Evolutionary conservation across 2,113 vertebrate species (phyloP), one percentile per base, ranked within the genome.

Genomic region (Heptranchias perlo): DNA sequence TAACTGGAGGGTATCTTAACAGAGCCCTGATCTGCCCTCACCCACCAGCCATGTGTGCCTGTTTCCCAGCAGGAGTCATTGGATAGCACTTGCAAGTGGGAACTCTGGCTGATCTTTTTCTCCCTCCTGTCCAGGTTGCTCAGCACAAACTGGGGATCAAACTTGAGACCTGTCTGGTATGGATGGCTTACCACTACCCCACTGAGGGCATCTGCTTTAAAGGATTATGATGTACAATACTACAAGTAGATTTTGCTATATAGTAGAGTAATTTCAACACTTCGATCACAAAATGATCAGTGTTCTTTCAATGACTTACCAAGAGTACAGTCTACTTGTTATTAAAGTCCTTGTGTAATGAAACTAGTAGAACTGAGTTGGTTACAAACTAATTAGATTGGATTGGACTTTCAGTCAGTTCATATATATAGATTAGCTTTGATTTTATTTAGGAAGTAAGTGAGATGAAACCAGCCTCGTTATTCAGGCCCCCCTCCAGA

Each of bases 371-470:
- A 54, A 58, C 31, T 2, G 21, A 54, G 39, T 78, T 3, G 39
- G 18, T 61, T 92, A 16, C 35, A 47, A 28, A 87, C 10, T 11
- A 39, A 44, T 82, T 82, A 54, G 2, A 23, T 93, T 93, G 1
- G 16, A 39, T 64, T 93, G 35, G 4, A 62, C 35, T 39, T 93
- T 62, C 47, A 87, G 58, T 92, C 6, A 64, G 7, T 39, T 62
- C 1, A 21, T 62, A 93, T 62, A 62, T 18, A 18, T 84, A 82
- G 96, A 96, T 96, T 39, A 95, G 96, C 96, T 97, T 96, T 96
- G 96, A 94, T 97, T 97, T 97, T 98, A 94, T 97, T 97, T 97
- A 98, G 97, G 97, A 97, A 97, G 96, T 96, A 62, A 5, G 67
- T 61, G 58, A 95, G 92, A 96, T 96, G 95, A 76, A 89, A 52